Percentiles rank a stretch among this genome's conserved stretches.
These are phyloP conservation scores for Lamellibrachia luymesi DNA, from an alignment of 1,140 invertebrate genomes.

Conservation along the genomic window DNA sequence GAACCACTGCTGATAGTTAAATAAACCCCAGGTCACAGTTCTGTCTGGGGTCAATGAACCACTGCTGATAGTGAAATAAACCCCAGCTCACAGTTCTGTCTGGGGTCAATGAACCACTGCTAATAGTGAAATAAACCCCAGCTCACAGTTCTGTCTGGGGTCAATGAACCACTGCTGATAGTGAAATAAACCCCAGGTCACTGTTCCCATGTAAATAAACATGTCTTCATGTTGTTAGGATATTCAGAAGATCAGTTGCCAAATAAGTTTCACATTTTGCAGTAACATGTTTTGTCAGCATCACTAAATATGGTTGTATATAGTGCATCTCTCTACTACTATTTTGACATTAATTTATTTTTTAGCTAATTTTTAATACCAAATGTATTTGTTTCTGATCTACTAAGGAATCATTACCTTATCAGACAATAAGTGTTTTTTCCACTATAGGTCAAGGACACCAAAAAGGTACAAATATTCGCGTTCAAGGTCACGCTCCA, in stretches of 20 bases:
- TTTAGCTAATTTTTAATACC: too few species aligned
- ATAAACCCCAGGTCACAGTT: too few species aligned
- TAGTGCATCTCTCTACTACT: background rate
- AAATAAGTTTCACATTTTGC: background rate
- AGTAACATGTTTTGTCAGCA: background rate
- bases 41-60: too few species aligned
- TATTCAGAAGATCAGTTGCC: background rate
- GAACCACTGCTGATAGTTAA: background rate
- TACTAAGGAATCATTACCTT: background rate
- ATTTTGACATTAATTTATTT: background rate
- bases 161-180: background rate
- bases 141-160: background rate
- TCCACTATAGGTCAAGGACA: constrained; percentile 3
- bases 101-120: too few species aligned
- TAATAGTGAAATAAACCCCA: too few species aligned
- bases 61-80: too few species aligned
- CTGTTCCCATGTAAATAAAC: background rate
- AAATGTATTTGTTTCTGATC: background rate
- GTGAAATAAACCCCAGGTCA: background rate
- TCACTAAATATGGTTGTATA: background rate
- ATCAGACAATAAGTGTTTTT: background rate
- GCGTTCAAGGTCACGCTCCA: constrained; percentile 1
- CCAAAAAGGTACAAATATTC: background rate
- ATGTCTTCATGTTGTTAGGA: background rate
- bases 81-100: too few species aligned